A percentile compares a stretch with the other conserved stretches of the same genome.
Conservation (phyloP, 2,113 vertebrate species). For the Petroica traversi region DNA sequence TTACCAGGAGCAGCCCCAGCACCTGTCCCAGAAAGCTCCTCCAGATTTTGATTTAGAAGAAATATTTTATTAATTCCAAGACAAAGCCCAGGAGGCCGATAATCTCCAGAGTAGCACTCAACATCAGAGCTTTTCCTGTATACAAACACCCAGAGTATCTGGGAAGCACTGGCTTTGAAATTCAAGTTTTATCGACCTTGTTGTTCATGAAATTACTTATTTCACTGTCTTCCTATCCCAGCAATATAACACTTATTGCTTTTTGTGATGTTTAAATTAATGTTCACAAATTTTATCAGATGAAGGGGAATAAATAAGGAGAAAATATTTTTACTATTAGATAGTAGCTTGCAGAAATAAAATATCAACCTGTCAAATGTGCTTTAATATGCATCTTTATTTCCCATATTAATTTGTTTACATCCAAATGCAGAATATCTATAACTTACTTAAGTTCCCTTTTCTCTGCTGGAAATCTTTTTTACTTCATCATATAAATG, state of each 20-base stretch:
- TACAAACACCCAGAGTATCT: background rate
- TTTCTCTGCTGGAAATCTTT: background rate
- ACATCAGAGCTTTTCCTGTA: background rate
- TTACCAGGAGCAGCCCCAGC: background rate
- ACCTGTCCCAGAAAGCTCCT: background rate
- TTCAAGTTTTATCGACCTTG: background rate
- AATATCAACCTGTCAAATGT: background rate
- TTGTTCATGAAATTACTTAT: background rate
- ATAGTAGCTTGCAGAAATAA: background rate
- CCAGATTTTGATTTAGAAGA: background rate
- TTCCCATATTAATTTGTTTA: conserved; percentile 28
- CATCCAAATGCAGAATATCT: background rate
- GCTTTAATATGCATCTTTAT: background rate
- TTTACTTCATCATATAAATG: background rate
- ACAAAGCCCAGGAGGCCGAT: background rate
- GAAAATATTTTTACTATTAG: background rate
- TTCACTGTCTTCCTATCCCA: background rate
- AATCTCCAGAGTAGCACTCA: background rate
- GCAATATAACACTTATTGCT: background rate
- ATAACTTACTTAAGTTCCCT: background rate
- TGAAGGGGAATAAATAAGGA: background rate
- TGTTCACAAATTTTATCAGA: background rate
- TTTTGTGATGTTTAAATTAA: background rate
- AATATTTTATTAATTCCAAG: background rate
- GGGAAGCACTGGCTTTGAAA: background rate